phyloP scores from a whole-genome alignment of 2,797 vertebrate species.

The Phoxinus dragarum region DNA sequence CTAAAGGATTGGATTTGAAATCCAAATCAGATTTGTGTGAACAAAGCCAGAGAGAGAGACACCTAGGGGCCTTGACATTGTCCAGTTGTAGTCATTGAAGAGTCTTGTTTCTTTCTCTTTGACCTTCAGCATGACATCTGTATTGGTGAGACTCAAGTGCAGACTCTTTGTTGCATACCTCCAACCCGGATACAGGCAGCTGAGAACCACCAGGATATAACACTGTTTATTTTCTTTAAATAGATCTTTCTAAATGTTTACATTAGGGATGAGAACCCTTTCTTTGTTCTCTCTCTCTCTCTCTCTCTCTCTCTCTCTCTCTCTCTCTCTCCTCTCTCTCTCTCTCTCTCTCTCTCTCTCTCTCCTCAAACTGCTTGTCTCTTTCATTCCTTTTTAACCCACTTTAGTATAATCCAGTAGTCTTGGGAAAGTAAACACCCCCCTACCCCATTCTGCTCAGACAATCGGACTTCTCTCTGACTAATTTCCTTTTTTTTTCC shows the following conservation, averaged over 20 bases:
- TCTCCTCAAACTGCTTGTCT: slow-evolving; percentile 2
- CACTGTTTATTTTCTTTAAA: slow-evolving; percentile 48
- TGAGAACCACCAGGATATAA: slow-evolving; percentile 43
- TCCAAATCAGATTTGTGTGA: not conserved
- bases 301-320: not conserved
- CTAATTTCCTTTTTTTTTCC: not conserved
- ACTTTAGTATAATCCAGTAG: slow-evolving; percentile 69
- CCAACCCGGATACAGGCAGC: slow-evolving; percentile 26
- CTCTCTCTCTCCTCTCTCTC: slow-evolving; percentile 4
- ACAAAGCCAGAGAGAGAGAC: not conserved
- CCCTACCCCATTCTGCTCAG: not conserved
- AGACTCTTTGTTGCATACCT: slow-evolving; percentile 26
- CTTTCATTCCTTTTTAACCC: slow-evolving; percentile 18
- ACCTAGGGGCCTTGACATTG: not conserved
- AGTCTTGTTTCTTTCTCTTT: slow-evolving; percentile 10
- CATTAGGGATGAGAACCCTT: slow-evolving; percentile 21
- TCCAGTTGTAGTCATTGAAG: not conserved
- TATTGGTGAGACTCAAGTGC: not conserved
- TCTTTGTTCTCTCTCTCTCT: not conserved
- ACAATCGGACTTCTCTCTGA: slow-evolving; percentile 12
- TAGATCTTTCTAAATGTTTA: slow-evolving; percentile 42
- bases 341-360: not conserved
- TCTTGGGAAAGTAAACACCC: slow-evolving; percentile 77
- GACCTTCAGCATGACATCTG: slow-evolving; percentile 10
- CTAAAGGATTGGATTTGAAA: not conserved